phyloP scores from a whole-genome alignment of 2,888 invertebrate genomes.

The Diabrotica balteata region DNA sequence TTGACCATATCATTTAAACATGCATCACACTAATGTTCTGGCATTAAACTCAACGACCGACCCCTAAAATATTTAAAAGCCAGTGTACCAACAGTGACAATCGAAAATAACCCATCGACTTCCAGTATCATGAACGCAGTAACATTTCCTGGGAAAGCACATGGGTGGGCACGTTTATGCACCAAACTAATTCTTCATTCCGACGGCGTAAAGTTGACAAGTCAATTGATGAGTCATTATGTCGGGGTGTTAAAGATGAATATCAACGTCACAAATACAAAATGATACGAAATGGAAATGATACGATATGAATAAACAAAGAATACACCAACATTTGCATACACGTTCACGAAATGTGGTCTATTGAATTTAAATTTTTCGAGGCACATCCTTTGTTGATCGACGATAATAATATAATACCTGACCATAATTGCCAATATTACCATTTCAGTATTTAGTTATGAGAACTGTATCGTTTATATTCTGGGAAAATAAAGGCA shows the following conservation, averaged over 20 bases:
- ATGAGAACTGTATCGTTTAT: too few species aligned
- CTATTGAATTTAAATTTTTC: slow-evolving; percentile 20
- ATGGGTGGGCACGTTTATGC: slow-evolving; percentile 34
- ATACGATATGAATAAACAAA: slow-evolving; percentile 42
- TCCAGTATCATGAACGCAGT: slow-evolving; percentile 2
- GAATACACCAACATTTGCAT: slow-evolving; percentile 28
- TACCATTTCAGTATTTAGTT: too few species aligned
- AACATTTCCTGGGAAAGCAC: slow-evolving; percentile 33
- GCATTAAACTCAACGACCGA: background rate
- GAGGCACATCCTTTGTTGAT: too few species aligned
- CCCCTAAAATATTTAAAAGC: background rate
- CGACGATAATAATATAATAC: too few species aligned
- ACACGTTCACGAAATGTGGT: slow-evolving; percentile 36
- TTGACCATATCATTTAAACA: too few species aligned
- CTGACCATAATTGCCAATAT: too few species aligned
- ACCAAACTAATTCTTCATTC: slow-evolving; percentile 34
- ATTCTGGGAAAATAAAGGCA: too few species aligned
- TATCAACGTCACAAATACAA: slow-evolving; percentile 41
- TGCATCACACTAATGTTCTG: too few species aligned
- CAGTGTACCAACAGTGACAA: slow-evolving; percentile 9
- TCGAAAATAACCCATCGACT: slow-evolving; percentile 15
- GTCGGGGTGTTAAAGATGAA: slow-evolving; percentile 45
- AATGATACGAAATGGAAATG: slow-evolving; percentile 14
- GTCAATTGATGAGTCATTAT: slow-evolving; percentile 48
- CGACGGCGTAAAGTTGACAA: slow-evolving; percentile 38